Base-by-base conservation (phyloP, 2,113 vertebrate species). In the Sturnira hondurensis region DNA sequence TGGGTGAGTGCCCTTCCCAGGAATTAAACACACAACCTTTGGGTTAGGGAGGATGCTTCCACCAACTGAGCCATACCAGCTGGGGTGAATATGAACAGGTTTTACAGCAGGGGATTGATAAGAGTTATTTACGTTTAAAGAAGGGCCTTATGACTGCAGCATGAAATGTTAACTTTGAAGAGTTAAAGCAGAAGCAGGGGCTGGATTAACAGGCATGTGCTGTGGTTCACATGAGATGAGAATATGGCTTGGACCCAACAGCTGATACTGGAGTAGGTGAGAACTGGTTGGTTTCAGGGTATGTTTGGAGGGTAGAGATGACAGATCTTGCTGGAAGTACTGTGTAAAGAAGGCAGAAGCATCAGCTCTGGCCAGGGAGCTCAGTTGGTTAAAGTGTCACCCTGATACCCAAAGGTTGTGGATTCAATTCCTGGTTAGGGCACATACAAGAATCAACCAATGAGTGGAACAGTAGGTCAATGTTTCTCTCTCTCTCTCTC, bases 211-310 rank as follows among this genome's bases (percentile, higher is more conserved):
- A 84, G 84, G 43, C 24, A 0, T 1, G 3, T 4, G 7, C 28
- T 15, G 8, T 5, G 31, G 41, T 17, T 24, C 50, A 33, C 33
- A 5, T 13, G 22, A 50, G 20, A 28, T 0, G 1, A 47, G 10
- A 26, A n/a, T 1, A 0, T 43, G 12, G 11, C n/a, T n/a, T 38
- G 80, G 43, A 31, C 24, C 2, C 19, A 9, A 38, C 36, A 67
- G n/a, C 20, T 33, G 82, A 2, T 2, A 7, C 10, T 10, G 24
- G 50, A 56, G 3, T 3, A 31, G 33, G 52, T 38, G 47, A 89
- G 28, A 26, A 36, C 19, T 45, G 71, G 0, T 20, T 38, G 13
- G 41, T 36, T 58, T 87, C 36, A 14, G 33, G 15, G 11, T 26
- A 11, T 50, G 13, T 70, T 63, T 28, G 43, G 41, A 80, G 61